A percentile compares a stretch with the other conserved stretches of the same genome.
Evolutionary conservation across 2,113 vertebrate species (phyloP).

Genomic region (Ceyx cyanopectus): DNA sequence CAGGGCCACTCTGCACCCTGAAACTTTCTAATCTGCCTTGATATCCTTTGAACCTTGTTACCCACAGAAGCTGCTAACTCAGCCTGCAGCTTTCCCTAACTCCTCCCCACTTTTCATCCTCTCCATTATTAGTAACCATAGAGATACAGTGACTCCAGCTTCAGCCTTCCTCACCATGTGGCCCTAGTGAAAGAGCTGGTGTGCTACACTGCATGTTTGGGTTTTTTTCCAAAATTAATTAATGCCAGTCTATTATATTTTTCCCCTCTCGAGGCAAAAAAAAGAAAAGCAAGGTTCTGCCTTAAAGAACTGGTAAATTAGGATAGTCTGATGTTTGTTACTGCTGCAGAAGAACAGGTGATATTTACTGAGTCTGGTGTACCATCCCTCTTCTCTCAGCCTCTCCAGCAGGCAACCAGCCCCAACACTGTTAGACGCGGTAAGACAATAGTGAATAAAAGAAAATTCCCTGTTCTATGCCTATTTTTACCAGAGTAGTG

Average conservation of each 20-base stretch:
- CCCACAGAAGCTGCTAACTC: background rate
- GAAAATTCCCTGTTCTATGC: slow-evolving; percentile 3
- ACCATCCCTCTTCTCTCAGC: background rate
- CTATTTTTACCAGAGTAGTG: slow-evolving; percentile 48
- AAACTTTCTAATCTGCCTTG: background rate
- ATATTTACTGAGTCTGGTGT: background rate
- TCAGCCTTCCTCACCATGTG: background rate
- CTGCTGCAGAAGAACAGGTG: background rate
- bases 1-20: background rate
- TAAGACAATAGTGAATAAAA: background rate
- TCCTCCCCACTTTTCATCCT: background rate
- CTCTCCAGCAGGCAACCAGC: background rate
- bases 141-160: slow-evolving; percentile 35
- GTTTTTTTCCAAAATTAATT: background rate
- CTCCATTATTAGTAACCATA: slow-evolving; percentile 62
- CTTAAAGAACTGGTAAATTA: slow-evolving; percentile 1
- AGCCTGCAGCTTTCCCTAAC: background rate
- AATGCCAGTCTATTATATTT: background rate
- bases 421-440: background rate
- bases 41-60: background rate
- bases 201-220: background rate
- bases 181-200: background rate
- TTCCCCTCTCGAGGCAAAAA: background rate
- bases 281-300: background rate
- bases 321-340: slow-evolving; percentile 8